phyloP scores from a whole-genome alignment of 1,140 invertebrate genomes.

The Pantala flavescens region DNA sequence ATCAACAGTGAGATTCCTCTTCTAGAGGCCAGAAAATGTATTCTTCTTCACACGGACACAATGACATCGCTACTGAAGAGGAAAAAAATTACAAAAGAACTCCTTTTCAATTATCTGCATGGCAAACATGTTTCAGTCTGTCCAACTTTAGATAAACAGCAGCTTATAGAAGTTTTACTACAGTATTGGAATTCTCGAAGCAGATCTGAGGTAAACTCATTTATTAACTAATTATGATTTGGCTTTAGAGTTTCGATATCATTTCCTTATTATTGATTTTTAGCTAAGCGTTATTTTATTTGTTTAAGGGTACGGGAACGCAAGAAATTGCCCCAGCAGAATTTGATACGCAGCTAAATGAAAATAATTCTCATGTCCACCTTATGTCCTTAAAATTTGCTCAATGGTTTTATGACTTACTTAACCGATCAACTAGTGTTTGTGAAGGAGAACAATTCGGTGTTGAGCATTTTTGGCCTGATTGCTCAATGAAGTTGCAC shows the following conservation, averaged over 20 bases:
- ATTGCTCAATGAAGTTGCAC: constrained; percentile 31
- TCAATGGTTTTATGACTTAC: constrained; percentile 47
- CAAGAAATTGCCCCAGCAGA: constrained; percentile 17
- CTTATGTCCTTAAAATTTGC: constrained; percentile 41
- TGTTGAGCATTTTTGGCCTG: constrained; percentile 44
- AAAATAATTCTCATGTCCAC: constrained; percentile 29
- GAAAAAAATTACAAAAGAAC: constrained; percentile 35
- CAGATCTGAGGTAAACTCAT: constrained; percentile 16
- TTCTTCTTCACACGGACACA: constrained; percentile 34
- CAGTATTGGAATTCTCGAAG: constrained; percentile 30
- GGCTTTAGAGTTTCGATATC: background rate
- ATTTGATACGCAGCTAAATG: constrained; percentile 13
- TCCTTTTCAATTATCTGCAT: constrained; percentile 39
- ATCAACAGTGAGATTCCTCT: constrained; percentile 22
- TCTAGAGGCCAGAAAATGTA: constrained; percentile 37
- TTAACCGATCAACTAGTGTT: constrained; percentile 36
- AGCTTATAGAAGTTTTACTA: constrained; percentile 34
- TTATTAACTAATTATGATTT: too few relatives aligned
- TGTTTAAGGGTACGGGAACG: too few relatives aligned
- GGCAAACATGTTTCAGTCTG: constrained; percentile 30
- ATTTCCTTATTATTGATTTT: background rate
- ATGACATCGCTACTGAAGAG: constrained; percentile 33
- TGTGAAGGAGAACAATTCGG: constrained; percentile 31
- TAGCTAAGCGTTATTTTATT: background rate
- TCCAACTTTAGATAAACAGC: constrained; percentile 36